Evolutionary conservation across 2,888 invertebrate genomes (phyloP), one percentile per base, ranked within the genome.

Genomic region (Shargacucullia verbasci): DNA sequence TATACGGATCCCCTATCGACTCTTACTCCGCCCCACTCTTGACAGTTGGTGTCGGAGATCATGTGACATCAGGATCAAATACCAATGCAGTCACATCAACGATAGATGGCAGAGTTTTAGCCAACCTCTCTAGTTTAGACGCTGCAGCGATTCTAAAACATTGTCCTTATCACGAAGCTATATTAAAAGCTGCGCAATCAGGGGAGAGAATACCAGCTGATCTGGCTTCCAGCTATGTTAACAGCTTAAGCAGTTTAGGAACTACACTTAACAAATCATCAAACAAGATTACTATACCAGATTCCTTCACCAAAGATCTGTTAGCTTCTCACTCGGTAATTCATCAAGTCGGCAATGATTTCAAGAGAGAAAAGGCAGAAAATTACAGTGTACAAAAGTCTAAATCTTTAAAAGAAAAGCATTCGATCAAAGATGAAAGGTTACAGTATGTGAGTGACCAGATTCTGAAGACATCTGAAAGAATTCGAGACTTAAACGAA

Each of bases 21-120:
- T 95, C 95, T 2, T 95, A 95, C 57, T 89, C 94, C 0, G 94
- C 84, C 0, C 95, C 95, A 0, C 73, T 95, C 12, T 76, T 92
- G 9, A 91, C 93, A 12, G 90, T 95, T 0, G 92, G 94, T 11
- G 88, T 94, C 0, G 92, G 93, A 25, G 95, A 95, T 40, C 92
- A 94, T 46, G 92, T 94, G 9, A 92, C 92, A 0, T 88, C 94
- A 14, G 94, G 91, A 0, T 94, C 94, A 0, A 85, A 77, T 14
- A 86, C 82, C 0, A 90, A 89, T 33, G 73, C 84, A 0, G 82
- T 94, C 0, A 88, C 93, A 0, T 85, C 94, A 0, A 88, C 92
- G 0, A 35, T 94, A 0, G 94, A 94, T 48, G 94, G 94, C 0
- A 85, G 82, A 0, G 75, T 92, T 0, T 35, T 94, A 1, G 88